Conservation (phyloP, 2,888 invertebrate genomes). For the Lasioglossum calceatum region DNA sequence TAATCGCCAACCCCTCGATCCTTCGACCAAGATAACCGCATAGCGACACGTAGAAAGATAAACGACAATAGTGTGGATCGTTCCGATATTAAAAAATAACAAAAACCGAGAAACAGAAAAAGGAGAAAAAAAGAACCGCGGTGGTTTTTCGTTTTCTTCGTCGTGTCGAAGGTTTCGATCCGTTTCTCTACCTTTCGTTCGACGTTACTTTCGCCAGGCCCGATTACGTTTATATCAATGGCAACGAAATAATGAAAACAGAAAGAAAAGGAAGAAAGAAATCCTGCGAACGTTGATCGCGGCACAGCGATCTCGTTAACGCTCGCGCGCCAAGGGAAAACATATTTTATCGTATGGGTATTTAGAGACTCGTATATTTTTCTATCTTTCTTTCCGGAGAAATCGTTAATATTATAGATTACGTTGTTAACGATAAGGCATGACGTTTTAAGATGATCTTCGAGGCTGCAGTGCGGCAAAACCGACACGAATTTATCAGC, state of each 20-base stretch:
- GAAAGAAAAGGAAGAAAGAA: background rate
- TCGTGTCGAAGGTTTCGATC: background rate
- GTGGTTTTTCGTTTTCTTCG: background rate
- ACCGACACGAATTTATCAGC: too few species aligned
- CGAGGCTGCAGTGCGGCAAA: background rate
- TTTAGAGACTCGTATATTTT: constrained; percentile 62
- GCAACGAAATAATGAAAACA: constrained; percentile 48
- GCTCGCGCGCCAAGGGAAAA: constrained; percentile 19
- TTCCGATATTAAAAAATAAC: constrained; percentile 7
- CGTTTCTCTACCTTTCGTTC: background rate
- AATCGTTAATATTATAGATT: constrained; percentile 46
- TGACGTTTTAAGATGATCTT: constrained; percentile 33
- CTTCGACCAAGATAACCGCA: constrained; percentile 61
- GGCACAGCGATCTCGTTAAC: constrained; percentile 20
- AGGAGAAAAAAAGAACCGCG: background rate
- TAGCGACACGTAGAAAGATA: constrained; percentile 53
- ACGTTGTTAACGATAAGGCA: constrained; percentile 39
- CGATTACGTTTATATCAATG: constrained; percentile 21
- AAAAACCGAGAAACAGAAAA: background rate
- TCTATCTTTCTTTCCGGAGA: constrained; percentile 64
- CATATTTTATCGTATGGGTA: constrained; percentile 41
- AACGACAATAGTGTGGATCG: constrained; percentile 63
- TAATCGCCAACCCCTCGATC: constrained; percentile 56
- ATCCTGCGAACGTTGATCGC: background rate
- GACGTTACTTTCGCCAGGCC: background rate